Percentiles rank a stretch among this genome's conserved stretches.
Evolutionary conservation across 2,113 vertebrate genomes (phyloP).

Genomic region (Alligator mississippiensis): DNA sequence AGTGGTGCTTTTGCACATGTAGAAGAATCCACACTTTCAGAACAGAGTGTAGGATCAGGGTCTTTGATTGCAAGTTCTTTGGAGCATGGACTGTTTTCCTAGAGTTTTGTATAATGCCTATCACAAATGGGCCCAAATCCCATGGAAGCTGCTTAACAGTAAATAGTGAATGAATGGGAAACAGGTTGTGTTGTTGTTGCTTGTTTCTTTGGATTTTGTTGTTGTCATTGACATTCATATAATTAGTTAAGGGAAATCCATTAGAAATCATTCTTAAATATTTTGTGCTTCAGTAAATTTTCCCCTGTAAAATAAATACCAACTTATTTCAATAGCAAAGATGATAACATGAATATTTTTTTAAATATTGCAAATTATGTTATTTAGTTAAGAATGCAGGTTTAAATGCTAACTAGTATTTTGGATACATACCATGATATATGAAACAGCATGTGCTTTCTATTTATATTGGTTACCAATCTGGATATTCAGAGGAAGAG

Average conservation of each 20-base stretch:
- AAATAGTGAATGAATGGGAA: neutral
- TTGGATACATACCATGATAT: conserved; percentile 72
- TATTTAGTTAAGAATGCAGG: conserved; percentile 60
- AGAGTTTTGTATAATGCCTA: neutral
- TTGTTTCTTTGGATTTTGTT: neutral
- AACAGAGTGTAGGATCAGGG: neutral
- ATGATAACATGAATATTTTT: neutral
- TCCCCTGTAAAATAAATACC: neutral
- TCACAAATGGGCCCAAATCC: neutral
- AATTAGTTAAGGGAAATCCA: neutral
- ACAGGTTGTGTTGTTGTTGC: neutral
- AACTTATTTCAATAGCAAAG: conserved; percentile 43
- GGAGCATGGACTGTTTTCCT: neutral
- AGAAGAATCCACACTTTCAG: neutral
- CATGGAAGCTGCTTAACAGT: neutral
- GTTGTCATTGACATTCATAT: neutral
- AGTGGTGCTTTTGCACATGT: neutral
- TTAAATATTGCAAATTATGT: conserved; percentile 10
- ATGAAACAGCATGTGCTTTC: conserved; percentile 79
- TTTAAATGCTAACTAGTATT: conserved; percentile 77
- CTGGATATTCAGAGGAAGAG: conserved; percentile 85
- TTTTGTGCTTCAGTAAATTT: conserved; percentile 25
- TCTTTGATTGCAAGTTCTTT: neutral
- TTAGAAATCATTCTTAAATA: conserved; percentile 4
- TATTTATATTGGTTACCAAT: conserved; percentile 85